Percentiles rank a stretch among this genome's conserved stretches.
These are phyloP conservation scores for Babylonia areolata DNA, from an alignment of 1,140 invertebrate species.

Conservation along the genomic window DNA sequence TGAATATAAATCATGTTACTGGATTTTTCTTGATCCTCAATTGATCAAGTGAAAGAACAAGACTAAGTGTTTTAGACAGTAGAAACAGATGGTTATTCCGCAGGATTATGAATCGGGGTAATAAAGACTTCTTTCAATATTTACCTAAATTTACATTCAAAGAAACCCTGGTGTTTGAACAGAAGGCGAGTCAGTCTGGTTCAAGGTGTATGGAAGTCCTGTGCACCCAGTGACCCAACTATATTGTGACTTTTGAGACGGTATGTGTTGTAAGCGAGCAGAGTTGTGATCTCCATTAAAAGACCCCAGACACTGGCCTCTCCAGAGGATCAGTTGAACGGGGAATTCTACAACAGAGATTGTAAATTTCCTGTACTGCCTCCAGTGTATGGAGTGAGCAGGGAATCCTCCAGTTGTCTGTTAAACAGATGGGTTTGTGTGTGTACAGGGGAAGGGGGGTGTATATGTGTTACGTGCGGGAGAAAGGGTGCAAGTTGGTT, in stretches of 20 bases:
- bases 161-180: too few species aligned
- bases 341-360: conserved; percentile 31
- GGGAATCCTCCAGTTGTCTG: conserved; percentile 12
- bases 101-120: too few species aligned
- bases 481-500: too few species aligned
- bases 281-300: neutral
- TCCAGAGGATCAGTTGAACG: neutral
- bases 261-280: neutral
- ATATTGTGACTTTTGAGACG: neutral
- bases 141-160: too few species aligned
- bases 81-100: too few species aligned
- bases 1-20: too few species aligned
- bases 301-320: neutral
- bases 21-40: too few species aligned
- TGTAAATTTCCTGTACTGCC: conserved; percentile 31
- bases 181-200: neutral
- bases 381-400: neutral
- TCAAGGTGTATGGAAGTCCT: neutral
- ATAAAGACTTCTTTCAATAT: too few species aligned
- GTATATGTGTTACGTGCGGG: neutral
- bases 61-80: too few species aligned
- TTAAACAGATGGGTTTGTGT: conserved; percentile 15
- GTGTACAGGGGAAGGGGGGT: neutral
- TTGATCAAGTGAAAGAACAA: too few species aligned
- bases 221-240: too few species aligned